phyloP scores from a whole-genome alignment of 2,113 vertebrate genomes.

The Platycercus adscitus region DNA sequence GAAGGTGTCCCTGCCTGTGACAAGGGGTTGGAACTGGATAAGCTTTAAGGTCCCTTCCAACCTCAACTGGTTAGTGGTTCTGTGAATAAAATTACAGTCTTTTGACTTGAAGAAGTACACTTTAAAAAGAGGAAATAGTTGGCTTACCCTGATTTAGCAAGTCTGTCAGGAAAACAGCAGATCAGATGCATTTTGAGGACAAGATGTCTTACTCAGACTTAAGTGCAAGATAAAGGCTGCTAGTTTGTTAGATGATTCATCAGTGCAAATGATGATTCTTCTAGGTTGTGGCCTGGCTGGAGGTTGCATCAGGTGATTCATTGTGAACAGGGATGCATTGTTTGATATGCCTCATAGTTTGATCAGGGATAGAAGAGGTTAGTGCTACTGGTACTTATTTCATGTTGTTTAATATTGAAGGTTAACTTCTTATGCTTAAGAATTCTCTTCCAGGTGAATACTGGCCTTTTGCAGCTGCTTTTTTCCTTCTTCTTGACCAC shows the following conservation, averaged over 20 bases:
- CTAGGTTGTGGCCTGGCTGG: background rate
- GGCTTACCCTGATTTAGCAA: background rate
- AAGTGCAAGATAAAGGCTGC: background rate
- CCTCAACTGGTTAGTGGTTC: background rate
- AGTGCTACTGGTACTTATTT: background rate
- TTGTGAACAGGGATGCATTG: background rate
- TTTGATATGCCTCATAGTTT: background rate
- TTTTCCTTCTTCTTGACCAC: background rate
- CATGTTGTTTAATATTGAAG: background rate
- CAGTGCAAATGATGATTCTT: background rate
- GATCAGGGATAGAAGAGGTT: background rate
- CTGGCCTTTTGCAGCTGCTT: background rate
- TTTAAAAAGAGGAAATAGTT: background rate
- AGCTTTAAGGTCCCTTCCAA: background rate
- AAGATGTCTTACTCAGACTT: background rate
- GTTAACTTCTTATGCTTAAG: background rate
- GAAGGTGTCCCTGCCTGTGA: background rate
- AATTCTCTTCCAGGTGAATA: background rate
- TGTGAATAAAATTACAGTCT: background rate
- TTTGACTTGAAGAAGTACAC: background rate
- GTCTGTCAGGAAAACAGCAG: background rate
- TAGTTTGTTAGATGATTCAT: background rate
- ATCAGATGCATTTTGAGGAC: background rate
- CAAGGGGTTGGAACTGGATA: background rate
- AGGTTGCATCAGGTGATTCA: background rate